Conservation (phyloP, 2,113 vertebrate species). For the Caretta caretta region DNA sequence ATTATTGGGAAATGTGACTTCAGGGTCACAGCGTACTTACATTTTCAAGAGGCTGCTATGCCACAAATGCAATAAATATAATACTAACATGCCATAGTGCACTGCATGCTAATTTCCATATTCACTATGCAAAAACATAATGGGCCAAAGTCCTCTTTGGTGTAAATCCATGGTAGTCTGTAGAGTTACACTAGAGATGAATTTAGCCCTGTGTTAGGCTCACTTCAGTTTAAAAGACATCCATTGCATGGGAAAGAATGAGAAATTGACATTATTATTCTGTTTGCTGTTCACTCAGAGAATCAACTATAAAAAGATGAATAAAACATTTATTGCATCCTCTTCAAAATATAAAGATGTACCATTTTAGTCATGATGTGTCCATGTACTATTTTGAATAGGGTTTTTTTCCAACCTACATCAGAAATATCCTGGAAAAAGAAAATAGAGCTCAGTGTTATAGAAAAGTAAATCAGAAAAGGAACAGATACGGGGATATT, state of each 20-base stretch:
- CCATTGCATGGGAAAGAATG: background rate
- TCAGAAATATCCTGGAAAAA: background rate
- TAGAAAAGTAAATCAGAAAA: background rate
- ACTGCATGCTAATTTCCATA: background rate
- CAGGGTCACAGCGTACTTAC: background rate
- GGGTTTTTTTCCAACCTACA: background rate
- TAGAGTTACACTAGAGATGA: background rate
- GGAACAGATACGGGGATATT: background rate
- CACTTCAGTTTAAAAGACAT: background rate
- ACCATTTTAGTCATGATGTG: background rate
- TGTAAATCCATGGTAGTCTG: background rate
- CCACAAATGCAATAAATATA: background rate
- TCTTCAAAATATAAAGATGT: background rate
- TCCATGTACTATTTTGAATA: background rate
- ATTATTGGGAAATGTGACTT: background rate
- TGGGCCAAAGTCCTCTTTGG: background rate
- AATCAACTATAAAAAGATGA: background rate
- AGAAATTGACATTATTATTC: background rate
- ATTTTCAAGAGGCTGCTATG: background rate
- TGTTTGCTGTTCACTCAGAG: background rate
- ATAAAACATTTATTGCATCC: background rate
- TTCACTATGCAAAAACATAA: background rate
- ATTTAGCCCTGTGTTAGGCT: background rate
- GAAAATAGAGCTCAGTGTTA: background rate
- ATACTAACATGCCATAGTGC: background rate